These are phyloP conservation scores for Acronicta psi DNA, from an alignment of 2,888 invertebrate species.

Conservation along the genomic window DNA sequence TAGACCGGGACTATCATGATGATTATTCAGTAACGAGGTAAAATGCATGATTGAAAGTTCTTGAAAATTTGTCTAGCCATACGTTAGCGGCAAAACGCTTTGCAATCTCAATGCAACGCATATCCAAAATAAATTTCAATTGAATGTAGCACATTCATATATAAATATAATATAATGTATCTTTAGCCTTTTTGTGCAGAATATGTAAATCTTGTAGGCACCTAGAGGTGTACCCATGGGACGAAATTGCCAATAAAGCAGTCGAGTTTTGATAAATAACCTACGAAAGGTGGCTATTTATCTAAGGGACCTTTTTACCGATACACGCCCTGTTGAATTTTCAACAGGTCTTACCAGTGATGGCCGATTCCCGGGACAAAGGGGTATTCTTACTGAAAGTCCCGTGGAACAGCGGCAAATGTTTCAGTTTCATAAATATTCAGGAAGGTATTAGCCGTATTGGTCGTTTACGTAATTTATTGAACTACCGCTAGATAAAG, in stretches of 20 bases:
- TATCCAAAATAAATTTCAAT: too few species aligned
- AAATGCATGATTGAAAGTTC: too few species aligned
- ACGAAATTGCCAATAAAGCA: not conserved
- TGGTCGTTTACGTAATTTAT: slow-evolving; percentile 28
- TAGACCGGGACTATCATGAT: too few species aligned
- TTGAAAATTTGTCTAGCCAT: too few species aligned
- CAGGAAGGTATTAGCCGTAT: slow-evolving; percentile 19
- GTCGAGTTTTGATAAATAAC: slow-evolving; percentile 3
- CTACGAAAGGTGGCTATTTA: slow-evolving; percentile 9
- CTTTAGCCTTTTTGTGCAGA: too few species aligned
- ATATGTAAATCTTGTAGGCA: too few species aligned
- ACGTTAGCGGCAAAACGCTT: too few species aligned
- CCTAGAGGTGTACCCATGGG: not conserved
- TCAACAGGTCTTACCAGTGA: slow-evolving; percentile 26
- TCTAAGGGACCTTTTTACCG: slow-evolving; percentile 15
- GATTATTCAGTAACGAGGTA: too few species aligned
- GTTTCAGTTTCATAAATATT: slow-evolving; percentile 28
- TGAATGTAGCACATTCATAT: too few species aligned
- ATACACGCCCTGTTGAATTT: slow-evolving; percentile 35
- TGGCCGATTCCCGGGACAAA: slow-evolving; percentile 3
- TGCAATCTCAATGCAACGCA: too few species aligned
- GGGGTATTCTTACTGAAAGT: not conserved
- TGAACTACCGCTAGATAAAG: slow-evolving; percentile 19
- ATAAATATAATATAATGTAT: too few species aligned
- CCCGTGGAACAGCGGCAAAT: slow-evolving; percentile 9